Base-by-base conservation (phyloP, 2,888 invertebrate species). In the Bombylius major region DNA sequence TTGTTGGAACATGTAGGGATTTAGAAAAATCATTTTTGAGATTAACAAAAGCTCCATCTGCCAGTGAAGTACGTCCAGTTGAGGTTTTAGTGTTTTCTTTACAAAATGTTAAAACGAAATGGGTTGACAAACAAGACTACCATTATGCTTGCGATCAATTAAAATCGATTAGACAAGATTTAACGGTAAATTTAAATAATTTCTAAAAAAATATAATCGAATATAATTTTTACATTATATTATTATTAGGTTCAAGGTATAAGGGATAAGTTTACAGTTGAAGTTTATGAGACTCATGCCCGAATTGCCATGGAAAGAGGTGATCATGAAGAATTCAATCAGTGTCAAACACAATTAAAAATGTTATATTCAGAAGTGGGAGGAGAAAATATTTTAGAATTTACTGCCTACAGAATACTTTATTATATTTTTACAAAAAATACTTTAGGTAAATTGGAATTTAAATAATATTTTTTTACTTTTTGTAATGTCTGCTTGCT, bases 321-420 rank as follows among this genome's bases (percentile, higher is more conserved):
- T 54, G 99, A 99, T 71, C 95, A 96, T 72, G 97, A 96, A 70
- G 99, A 99, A 73, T 99, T 98, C 71, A 99, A 99, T 79, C 98
- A 99, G 75, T 99, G 99, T 71, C 99, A 99, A 77, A 95, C 96
- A 13, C 99, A 99, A 76, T 79, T 99, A 54, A 92, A 92, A 78
- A 89, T 92, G 82, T 80, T 99, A 42, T 99, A 99, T 72, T 76
- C 82, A 61, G 91, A 92, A 73, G 75, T 88, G 59, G 86, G 84
- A 42, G 79, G 83, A 33, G 78, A 77, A 51, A 90, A 96, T 78
- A 79, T 83, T 60, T 81, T 87, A 61, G 99, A 99, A 76, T 99
- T 99, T 75, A 87, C 88, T 53, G 95, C 96, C 53, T 99, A 99
- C 75, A 80, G 97, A 64, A 91, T 99, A 69, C 78, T 99, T 50